Evolutionary conservation across 2,797 vertebrate species (phyloP).

Genomic region (Pseudocheirus occidentalis): DNA sequence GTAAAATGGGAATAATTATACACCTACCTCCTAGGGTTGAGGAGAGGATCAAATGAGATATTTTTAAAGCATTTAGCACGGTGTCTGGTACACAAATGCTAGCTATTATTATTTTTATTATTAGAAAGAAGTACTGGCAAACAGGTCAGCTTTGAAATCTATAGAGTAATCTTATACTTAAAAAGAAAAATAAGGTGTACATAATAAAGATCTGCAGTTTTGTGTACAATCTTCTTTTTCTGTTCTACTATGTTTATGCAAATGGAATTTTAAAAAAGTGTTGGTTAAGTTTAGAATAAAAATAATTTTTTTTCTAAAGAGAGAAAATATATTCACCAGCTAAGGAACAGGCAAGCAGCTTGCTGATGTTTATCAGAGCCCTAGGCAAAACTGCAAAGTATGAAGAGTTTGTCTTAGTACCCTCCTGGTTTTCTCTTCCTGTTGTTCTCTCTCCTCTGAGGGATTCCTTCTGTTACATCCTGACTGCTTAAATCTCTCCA

Average conservation of each 20-base stretch:
- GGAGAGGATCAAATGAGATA: not conserved
- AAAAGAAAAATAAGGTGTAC: not conserved
- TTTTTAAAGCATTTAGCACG: not conserved
- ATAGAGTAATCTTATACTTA: not conserved
- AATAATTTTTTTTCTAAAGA: not conserved
- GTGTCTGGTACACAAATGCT: not conserved
- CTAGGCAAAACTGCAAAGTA: not conserved
- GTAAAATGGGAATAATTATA: not conserved
- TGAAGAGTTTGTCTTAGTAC: not conserved
- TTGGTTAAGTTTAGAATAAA: not conserved
- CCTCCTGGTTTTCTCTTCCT: too few relatives aligned
- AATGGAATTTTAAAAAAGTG: not conserved
- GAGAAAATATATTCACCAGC: not conserved
- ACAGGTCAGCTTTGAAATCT: not conserved
- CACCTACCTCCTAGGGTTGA: not conserved
- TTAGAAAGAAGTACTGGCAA: not conserved
- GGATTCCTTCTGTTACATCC: not conserved
- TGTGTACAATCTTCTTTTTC: not conserved
- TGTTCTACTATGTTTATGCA: not conserved
- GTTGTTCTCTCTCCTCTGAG: not conserved
- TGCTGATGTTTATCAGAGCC: not conserved
- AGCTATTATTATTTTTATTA: not conserved
- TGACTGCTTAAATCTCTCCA: not conserved
- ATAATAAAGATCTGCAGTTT: not conserved
- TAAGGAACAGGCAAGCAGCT: not conserved